Conservation (phyloP, 2,113 vertebrate genomes). For the Malurus cyaneus region DNA sequence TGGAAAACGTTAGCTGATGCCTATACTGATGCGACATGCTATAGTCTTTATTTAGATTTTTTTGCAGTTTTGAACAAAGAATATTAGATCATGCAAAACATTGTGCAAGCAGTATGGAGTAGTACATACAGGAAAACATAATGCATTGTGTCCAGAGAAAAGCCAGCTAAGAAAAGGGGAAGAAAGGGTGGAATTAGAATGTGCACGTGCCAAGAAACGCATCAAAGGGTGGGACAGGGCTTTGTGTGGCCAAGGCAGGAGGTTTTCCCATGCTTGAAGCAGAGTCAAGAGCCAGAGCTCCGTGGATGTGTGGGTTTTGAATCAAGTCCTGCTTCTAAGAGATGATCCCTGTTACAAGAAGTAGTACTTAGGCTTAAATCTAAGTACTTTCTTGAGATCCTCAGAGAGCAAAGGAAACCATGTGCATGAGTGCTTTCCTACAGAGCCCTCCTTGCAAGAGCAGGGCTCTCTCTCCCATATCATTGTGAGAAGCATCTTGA, state of each 20-base stretch:
- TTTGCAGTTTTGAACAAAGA: slow-evolving; percentile 84
- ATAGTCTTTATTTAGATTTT: slow-evolving; percentile 82
- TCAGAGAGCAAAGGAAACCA: background rate
- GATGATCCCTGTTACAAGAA: background rate
- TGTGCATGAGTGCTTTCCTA: background rate
- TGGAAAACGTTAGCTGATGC: slow-evolving; percentile 94
- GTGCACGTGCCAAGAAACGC: background rate
- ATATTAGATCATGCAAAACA: slow-evolving; percentile 81
- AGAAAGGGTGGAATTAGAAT: slow-evolving; percentile 15
- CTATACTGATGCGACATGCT: slow-evolving; percentile 87
- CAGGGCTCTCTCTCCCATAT: background rate
- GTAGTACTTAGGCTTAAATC: background rate
- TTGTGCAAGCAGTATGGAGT: slow-evolving; percentile 77
- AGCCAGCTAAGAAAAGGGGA: slow-evolving; percentile 41
- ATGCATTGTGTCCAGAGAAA: slow-evolving; percentile 58
- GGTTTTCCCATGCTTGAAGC: background rate
- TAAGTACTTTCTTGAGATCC: background rate
- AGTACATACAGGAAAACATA: slow-evolving; percentile 44
- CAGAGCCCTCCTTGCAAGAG: background rate
- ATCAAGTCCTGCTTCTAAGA: background rate
- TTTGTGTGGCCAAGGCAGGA: background rate
- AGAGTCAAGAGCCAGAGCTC: background rate
- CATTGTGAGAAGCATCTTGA: background rate
- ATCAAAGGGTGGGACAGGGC: background rate
- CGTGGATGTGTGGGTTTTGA: background rate